A percentile compares a stretch with the other conserved stretches of the same genome.
Conservation (phyloP, 2,888 invertebrate species). For the Dasypolia templi region DNA sequence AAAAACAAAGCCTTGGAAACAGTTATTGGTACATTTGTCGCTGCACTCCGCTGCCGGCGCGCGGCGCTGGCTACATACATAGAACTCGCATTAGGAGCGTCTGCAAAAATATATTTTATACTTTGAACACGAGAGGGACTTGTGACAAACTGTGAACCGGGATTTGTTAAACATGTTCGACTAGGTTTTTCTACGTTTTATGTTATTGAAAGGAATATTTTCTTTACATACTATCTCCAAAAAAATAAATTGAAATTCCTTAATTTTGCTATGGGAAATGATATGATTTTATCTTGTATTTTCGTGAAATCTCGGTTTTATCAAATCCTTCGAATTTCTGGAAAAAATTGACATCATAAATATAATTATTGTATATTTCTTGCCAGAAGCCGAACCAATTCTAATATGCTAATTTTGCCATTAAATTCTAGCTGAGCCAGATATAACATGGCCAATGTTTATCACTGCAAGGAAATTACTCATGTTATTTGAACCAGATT, state of each 20-base stretch:
- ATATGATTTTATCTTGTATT: background rate
- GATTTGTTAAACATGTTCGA: conserved; percentile 42
- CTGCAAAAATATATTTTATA: conserved; percentile 62
- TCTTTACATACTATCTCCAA: background rate
- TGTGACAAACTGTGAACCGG: conserved; percentile 32
- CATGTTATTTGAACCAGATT: background rate
- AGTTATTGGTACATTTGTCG: conserved; percentile 64
- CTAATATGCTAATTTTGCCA: no score
- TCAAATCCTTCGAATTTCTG: background rate
- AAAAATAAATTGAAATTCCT: background rate
- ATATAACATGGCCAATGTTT: background rate
- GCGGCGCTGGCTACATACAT: conserved; percentile 68
- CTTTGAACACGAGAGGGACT: conserved; percentile 45
- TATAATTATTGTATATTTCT: background rate
- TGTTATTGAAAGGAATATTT: conserved; percentile 13
- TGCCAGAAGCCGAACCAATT: background rate
- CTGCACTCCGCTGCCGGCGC: conserved; percentile 51
- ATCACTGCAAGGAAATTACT: conserved; percentile 3
- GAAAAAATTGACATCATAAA: background rate
- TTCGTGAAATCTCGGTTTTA: background rate
- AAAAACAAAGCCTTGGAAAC: conserved; percentile 47
- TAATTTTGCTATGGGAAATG: no score
- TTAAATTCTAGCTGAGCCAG: no score
- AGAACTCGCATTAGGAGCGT: conserved; percentile 74
- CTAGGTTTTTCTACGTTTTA: conserved; percentile 10